Base-by-base conservation (phyloP, 2,113 vertebrate genomes). In the Peromyscus maniculatus region DNA sequence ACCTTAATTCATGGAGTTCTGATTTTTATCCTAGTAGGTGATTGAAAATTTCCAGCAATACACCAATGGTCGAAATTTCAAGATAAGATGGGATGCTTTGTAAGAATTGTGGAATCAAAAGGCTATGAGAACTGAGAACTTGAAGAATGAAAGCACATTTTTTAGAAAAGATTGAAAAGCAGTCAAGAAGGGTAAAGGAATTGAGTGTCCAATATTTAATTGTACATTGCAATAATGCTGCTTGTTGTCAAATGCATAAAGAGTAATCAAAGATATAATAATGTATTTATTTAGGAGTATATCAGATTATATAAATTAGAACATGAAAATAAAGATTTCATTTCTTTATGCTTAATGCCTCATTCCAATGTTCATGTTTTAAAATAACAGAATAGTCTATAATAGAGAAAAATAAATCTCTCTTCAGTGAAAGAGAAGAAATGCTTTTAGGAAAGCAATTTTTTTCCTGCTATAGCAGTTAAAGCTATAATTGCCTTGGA, bases 401-500 rank as follows among this genome's bases (percentile, higher is more conserved):
- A 75, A 84, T 39, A 59, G 3, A 52, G 26, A 94, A 69, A 89
- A 92, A 91, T 90, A 93, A 89, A 94, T 10, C 7, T 82, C 21
- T 89, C 79, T 33, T 13, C 52, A 94, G n/a, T 33, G 64, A 90
- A 96, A 95, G n/a, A 93, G 66, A 93, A 49, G 49, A 96, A 82
- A 93, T 66, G 26, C 64, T 49, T 93, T 93, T 94, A n/a, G 72
- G 75, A 90, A 46, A 6, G 39, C 64, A 75, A 71, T 93, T 72
- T 3, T 3, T 91, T 96, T 92, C 94, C 66, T 95, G 55, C 62
- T 93, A 8, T 55, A 16, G 17, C 11, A 91, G 67, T 24, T 92
- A 91, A 91, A 89, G 28, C 31, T 87, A 39, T 49, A 93, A 72
- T 89, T 33, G 0, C 75, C 78, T 87, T 95, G 64, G 87, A 96